Conservation (phyloP, 2,888 invertebrate species). For the Quadroppia sp. region DNA sequence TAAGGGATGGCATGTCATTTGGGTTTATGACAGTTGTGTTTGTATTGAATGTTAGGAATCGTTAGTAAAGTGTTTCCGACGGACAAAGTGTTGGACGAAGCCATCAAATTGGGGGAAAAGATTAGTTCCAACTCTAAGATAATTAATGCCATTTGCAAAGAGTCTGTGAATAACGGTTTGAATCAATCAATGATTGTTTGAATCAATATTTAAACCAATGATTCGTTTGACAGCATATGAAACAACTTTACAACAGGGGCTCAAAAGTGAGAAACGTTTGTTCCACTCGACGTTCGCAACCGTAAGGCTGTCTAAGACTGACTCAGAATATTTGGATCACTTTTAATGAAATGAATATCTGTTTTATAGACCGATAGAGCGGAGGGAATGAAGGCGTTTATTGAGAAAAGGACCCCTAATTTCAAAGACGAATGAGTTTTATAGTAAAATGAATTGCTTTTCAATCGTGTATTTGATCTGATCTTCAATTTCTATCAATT, state of each 20-base stretch:
- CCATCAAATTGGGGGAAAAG: conserved; percentile 90
- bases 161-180: conserved; percentile 73
- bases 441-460: neutral
- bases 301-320: conserved; percentile 59
- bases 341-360: no score
- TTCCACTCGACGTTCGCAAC: conserved; percentile 97
- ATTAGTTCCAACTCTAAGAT: conserved; percentile 84
- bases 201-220: no score
- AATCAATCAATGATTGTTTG: no score
- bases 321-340: no score
- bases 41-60: conserved; percentile 67
- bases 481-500: no score
- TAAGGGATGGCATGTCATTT: no score
- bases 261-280: conserved; percentile 78
- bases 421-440: conserved; percentile 61
- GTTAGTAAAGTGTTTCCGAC: conserved; percentile 87
- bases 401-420: conserved; percentile 83
- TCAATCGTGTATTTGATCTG: no score
- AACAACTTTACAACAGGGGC: conserved; percentile 77
- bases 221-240: no score
- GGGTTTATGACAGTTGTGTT: no score
- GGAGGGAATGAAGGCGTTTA: conserved; percentile 97
- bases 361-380: conserved; percentile 75
- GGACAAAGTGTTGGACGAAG: conserved; percentile 66
- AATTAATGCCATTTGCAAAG: conserved; percentile 79